phyloP scores from a whole-genome alignment of 2,113 vertebrate genomes.

The Pandion haliaetus region DNA sequence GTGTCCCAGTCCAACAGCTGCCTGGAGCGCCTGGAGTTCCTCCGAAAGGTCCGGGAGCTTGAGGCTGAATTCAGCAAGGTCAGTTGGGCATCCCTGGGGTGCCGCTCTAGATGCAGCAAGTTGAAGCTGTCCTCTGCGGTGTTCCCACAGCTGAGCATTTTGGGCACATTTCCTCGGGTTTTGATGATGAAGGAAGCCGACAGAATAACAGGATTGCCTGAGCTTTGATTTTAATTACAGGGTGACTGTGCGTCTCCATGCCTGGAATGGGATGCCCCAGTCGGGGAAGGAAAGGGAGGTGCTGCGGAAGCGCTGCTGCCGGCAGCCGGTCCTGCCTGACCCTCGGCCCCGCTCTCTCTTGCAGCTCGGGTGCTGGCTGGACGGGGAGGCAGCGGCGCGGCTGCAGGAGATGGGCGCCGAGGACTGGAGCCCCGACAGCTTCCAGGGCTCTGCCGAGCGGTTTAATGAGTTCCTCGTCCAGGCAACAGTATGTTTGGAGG shows the following conservation, averaged over 20 bases:
- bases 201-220: neutral
- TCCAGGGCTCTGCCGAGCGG: slow-evolving; percentile 67
- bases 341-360: neutral
- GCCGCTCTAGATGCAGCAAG: neutral
- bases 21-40: slow-evolving; percentile 81
- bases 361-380: slow-evolving; percentile 88
- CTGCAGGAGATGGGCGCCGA: slow-evolving; percentile 74
- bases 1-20: slow-evolving; percentile 89
- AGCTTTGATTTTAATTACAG: neutral
- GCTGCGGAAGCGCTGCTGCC: fast-evolving
- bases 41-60: slow-evolving; percentile 74
- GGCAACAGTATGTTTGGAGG: slow-evolving; percentile 78
- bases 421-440: slow-evolving; percentile 65
- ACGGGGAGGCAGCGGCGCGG: slow-evolving; percentile 75
- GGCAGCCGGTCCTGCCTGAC: fast-evolving
- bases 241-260: fast-evolving
- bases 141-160: neutral
- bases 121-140: neutral
- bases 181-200: neutral
- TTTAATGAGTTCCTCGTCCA: slow-evolving; percentile 84
- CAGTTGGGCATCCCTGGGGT: neutral
- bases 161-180: fast-evolving
- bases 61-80: slow-evolving; percentile 81
- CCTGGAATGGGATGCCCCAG: neutral
- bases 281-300: neutral